Conservation (phyloP, 2,888 invertebrate genomes). For the Leucania comma region DNA sequence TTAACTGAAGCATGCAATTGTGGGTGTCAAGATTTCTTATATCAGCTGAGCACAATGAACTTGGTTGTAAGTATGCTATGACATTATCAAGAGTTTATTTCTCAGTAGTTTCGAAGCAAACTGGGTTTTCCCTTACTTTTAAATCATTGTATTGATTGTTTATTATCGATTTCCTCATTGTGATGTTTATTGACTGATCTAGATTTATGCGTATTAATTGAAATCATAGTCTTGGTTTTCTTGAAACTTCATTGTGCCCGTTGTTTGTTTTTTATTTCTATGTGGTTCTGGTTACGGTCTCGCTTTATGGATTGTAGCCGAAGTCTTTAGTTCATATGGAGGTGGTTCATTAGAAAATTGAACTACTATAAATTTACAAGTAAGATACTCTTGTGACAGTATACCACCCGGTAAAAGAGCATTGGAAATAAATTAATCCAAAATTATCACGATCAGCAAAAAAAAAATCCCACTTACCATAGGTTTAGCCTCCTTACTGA, state of each 20-base stretch:
- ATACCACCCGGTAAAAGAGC: not conserved
- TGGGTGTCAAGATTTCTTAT: conserved; percentile 45
- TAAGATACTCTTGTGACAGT: not conserved
- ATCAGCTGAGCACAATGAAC: conserved; percentile 49
- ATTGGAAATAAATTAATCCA: not conserved
- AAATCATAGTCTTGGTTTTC: not conserved
- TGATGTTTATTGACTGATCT: conserved; percentile 17
- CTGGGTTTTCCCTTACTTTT: conserved; percentile 39
- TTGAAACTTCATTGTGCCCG: not conserved
- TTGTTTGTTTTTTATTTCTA: not conserved
- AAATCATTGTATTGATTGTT: conserved; percentile 30
- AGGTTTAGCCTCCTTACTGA: conserved; percentile 79
- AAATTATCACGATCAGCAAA: not conserved
- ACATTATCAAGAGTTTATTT: conserved; percentile 37
- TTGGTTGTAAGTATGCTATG: conserved; percentile 31
- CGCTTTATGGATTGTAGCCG: not conserved
- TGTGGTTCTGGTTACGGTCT: not conserved
- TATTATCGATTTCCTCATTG: conserved; percentile 41
- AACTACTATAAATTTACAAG: not conserved
- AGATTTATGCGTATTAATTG: conserved; percentile 17
- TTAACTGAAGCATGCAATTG: conserved; percentile 42
- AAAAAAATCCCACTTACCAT: conserved; percentile 73
- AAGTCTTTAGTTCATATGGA: not conserved
- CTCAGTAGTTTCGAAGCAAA: conserved; percentile 15
- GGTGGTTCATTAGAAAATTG: not conserved